Base-by-base conservation (phyloP, 2,113 vertebrate species). In the Phrynosoma blainvillii region DNA sequence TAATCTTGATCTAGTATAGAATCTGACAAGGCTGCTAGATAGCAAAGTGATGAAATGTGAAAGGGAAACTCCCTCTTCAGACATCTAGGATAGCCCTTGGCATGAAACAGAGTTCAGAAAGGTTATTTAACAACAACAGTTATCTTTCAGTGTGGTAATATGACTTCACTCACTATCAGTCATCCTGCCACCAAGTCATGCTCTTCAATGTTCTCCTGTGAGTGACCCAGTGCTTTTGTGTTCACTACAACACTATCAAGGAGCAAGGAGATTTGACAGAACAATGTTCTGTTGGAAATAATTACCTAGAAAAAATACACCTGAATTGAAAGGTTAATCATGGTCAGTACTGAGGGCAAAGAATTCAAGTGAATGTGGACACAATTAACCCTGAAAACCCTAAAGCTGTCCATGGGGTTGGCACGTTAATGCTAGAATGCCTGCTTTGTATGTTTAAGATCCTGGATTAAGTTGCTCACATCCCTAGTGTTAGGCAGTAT, bases 1-100 rank as follows among this genome's bases (percentile, higher is more conserved):
- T 73, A 85, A 83, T 78, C 82, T 3, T 1, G 36, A 79, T 86
- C n/a, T 16, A 79, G 71, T 32, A 86, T 27, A 77, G 84, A 79
- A 82, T 71, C 84, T 9, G 66, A 77, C 0, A 0, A 82, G 71
- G 70, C 1, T 0, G 66, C 30, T 56, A 54, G 79, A 75, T 11
- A 11, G 6, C 23, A 25, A 14, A 68, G 79, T 11, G 0, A 76
- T 18, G 54, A 0, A 1, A 21, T 32, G 16, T 4, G 25, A 9
- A 88, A 21, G 73, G 79, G 74, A 82, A 82, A 59, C n/a, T 77
- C 23, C 23, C 13, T 18, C 71, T 59, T 76, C 21, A 20, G 20
- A 54, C n/a, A 32, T 59, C 52, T n/a, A 81, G 54, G 30, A 40
- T 79, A 0, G 4, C 59, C 47, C 20, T 65, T 87, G 62, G 74